Evolutionary conservation across 1,140 invertebrate genomes (phyloP), one percentile per base, ranked within the genome.

Genomic region (Drosophila lacteicornis): DNA sequence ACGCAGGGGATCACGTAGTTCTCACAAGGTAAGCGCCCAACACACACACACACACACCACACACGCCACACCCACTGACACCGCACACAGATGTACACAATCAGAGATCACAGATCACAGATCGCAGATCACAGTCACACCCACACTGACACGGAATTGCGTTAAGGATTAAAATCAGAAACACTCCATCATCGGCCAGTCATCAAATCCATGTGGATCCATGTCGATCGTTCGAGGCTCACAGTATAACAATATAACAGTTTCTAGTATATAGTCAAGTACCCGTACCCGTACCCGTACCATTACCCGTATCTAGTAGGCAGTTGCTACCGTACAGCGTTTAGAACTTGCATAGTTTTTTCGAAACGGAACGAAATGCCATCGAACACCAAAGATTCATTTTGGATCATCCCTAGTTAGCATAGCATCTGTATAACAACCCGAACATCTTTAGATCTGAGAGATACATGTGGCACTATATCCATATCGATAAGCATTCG

Each of bases 1-100:
- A 59, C 96, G 98, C 50, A 95, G 98, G 80, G 96, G 97, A 75
- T 98, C 97, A 80, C 95, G 97, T 78, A 97, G 96, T 79, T 98
- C 97, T 91, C 98, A 98, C 93, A 98, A 98, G 93, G 97, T 98
- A 94, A 94, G 91, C 82, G 88, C 86, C 86, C 79, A 57, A 90
- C 71, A 90, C 84, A 70, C 84, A 86, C 82, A 81, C 53, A 68
- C n/a, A 69, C 40, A 73, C 50, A 75, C 13, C 19, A 58, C 45
- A 60, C 50, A 75, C 13, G 27, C 13, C 55, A 53, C 49, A 61
- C 19, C 42, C 55, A 66, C 59, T 27, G n/a, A 36, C 65, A 70
- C 33, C 42, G 13, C 65, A 75, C 51, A 69, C 61, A 73, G 36
- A 68, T 42, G 66, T 22, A 22, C 51, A 19, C 51, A 55, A 22